Base-by-base conservation (phyloP, 2,113 vertebrate species). In the Pyrgilauda ruficollis region DNA sequence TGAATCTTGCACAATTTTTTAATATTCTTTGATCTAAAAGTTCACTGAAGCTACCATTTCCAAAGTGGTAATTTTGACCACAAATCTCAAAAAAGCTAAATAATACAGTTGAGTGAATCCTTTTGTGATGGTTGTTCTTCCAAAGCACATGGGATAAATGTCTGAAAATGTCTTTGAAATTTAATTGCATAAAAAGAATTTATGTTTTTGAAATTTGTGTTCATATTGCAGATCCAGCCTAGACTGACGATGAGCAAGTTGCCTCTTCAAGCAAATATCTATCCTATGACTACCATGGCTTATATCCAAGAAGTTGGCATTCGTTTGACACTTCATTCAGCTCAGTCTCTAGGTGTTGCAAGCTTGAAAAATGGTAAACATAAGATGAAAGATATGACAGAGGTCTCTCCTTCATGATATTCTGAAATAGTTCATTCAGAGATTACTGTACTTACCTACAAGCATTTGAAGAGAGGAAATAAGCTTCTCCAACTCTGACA, bases 201-300 rank as follows among this genome's bases (percentile, higher is more conserved):
- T 67, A 47, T 24, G 58, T 94, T 79, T 86, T 35, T 77, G 64
- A 96, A 79, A 19, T 89, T 67, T 35, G 2, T 85, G 58, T 97
- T 96, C 59, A 22, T 87, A 93, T 94, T 90, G 53, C 83, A 99
- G 99, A 99, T 99, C 97, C 99, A 99, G 84, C 98, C 99, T 67
- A 98, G 99, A 84, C 84, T 97, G 88, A 98, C 98, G 0, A 97
- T 99, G 97, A 95, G 67, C 52, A 99, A 99, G 97, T 97, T 99
- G 81, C 99, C 99, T 61, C 95, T 99, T 94, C 99, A 99, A 97
- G 99, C 99, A 11, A 99, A 99, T 97, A 98, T 99, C 37, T 99
- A 99, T 93, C 99, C 99, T 4, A 99, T 99, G 98, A 98, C 96
- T 44, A 98, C 98, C 13, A 98, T 99, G 96, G 93, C 97, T 1